Evolutionary conservation across 2,797 vertebrate genomes (phyloP).

Genomic region (Menidia menidia): DNA sequence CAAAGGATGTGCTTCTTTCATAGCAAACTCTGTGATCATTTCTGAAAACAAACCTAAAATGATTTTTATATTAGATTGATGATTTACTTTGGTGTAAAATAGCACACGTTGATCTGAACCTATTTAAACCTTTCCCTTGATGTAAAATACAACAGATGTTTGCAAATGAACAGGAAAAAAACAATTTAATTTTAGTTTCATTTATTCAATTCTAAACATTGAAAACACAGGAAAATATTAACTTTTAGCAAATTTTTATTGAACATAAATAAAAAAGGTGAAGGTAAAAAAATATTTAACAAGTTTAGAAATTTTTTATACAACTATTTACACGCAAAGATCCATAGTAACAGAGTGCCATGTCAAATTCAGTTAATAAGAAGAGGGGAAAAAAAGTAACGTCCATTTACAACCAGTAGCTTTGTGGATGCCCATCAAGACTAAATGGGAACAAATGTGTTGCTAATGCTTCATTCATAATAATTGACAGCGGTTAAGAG

Average conservation of each 20-base stretch:
- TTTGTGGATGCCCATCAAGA: constrained; percentile 21
- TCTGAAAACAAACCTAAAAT: too few species aligned
- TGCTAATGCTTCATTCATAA: constrained; percentile 12
- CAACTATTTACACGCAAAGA: constrained; percentile 88
- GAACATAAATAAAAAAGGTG: constrained; percentile 87
- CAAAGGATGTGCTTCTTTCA: too few species aligned
- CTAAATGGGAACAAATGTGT: constrained; percentile 10
- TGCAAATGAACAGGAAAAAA: too few species aligned
- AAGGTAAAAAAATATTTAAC: constrained; percentile 90
- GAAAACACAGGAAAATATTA: constrained; percentile 24
- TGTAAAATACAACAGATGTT: too few species aligned
- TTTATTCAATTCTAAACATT: neutral
- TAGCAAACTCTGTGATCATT: too few species aligned
- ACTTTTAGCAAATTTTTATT: constrained; percentile 84
- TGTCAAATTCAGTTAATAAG: constrained; percentile 37
- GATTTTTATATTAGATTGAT: too few species aligned
- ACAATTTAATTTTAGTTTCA: neutral
- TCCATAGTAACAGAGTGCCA: constrained; percentile 52
- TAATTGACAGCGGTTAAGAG: constrained; percentile 19
- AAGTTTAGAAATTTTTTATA: constrained; percentile 92
- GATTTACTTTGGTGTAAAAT: too few species aligned
- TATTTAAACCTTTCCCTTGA: too few species aligned
- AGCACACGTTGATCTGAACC: too few species aligned
- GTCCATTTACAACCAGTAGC: constrained; percentile 28
- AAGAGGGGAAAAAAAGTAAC: neutral